A percentile compares a stretch with the other conserved stretches of the same genome.
phyloP scores from a whole-genome alignment of 2,113 vertebrate species.

The Malurus elegans region DNA sequence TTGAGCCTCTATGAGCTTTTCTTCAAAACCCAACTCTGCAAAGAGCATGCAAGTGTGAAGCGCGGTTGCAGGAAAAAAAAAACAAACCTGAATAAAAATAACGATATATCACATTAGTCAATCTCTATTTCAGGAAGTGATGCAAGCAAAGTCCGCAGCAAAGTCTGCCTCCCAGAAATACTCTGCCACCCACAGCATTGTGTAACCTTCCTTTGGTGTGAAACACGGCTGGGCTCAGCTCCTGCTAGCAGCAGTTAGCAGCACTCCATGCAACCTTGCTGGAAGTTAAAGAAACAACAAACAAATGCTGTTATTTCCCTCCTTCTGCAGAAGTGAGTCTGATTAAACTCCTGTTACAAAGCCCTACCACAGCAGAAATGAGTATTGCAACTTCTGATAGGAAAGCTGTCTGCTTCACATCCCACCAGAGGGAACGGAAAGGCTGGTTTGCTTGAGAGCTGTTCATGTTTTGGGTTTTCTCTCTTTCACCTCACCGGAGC shows the following conservation, averaged over 20 bases:
- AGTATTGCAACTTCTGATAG: background rate
- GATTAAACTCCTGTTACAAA: background rate
- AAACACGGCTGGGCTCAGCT: background rate
- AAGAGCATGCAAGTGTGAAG: background rate
- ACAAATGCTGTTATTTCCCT: background rate
- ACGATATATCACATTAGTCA: background rate
- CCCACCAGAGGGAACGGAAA: background rate
- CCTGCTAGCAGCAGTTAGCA: background rate
- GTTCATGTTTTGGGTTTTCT: background rate
- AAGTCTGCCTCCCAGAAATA: background rate
- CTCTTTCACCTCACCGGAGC: background rate
- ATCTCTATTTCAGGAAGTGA: conserved; percentile 48
- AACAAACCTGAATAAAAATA: background rate
- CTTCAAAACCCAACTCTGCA: background rate
- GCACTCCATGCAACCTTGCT: background rate
- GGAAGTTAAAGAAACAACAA: background rate
- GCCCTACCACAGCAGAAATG: accelerated
- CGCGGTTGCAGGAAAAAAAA: background rate
- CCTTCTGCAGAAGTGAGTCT: background rate
- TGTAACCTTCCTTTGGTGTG: background rate
- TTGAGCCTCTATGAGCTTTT: background rate
- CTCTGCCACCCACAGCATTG: conserved; percentile 42
- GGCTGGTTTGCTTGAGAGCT: background rate
- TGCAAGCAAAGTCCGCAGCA: background rate
- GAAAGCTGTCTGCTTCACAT: background rate